Conservation (phyloP, 2,888 invertebrate genomes). For the Agapostemon virescens region DNA sequence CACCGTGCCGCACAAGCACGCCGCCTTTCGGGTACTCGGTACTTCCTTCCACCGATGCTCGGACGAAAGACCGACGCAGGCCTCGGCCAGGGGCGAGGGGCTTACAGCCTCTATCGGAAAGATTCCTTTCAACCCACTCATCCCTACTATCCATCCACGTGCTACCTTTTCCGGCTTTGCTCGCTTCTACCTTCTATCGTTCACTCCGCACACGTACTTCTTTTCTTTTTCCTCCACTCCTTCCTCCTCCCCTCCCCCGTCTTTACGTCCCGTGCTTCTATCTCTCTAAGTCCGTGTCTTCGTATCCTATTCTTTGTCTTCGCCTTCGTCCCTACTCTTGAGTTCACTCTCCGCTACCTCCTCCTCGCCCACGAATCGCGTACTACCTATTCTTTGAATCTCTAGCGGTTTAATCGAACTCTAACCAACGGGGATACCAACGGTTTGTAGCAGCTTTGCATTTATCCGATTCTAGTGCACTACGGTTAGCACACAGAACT, state of each 20-base stretch:
- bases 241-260: too few relatives aligned
- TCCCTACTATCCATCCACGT: slow-evolving; percentile 6
- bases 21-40: slow-evolving; percentile 67
- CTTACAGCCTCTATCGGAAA: slow-evolving; percentile 51
- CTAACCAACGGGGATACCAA: slow-evolving; percentile 45
- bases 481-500: neutral
- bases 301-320: neutral
- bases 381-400: slow-evolving; percentile 13
- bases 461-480: slow-evolving; percentile 20
- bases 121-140: slow-evolving; percentile 54
- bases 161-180: slow-evolving; percentile 24
- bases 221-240: neutral
- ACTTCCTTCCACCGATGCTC: slow-evolving; percentile 66
- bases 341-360: neutral
- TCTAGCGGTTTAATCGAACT: slow-evolving; percentile 50
- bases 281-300: neutral
- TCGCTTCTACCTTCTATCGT: slow-evolving; percentile 37
- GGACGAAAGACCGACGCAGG: slow-evolving; percentile 50
- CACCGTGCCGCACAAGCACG: slow-evolving; percentile 74
- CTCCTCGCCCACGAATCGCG: neutral
- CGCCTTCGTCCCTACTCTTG: neutral
- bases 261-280: neutral
- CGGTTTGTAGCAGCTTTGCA: slow-evolving; percentile 49
- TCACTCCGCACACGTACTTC: slow-evolving; percentile 15
- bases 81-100: slow-evolving; percentile 9